A percentile compares a stretch with the other conserved stretches of the same genome.
Evolutionary conservation across 1,140 invertebrate species (phyloP).

Genomic region (Trinorchestia longiramus): DNA sequence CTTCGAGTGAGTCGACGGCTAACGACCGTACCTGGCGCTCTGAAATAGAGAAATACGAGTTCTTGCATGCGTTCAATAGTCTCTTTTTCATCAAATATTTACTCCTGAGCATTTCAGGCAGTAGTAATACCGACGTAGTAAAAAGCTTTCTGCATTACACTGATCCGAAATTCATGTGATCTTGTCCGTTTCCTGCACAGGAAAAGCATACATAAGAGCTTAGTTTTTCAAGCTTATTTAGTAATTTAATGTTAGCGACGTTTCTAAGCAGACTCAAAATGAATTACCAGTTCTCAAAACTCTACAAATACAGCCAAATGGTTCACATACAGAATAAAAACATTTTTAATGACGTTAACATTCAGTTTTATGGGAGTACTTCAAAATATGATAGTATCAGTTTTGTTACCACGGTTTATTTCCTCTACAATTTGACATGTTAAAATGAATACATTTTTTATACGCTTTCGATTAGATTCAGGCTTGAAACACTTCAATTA

Average conservation of each 20-base stretch:
- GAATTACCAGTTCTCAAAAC: not conserved
- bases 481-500: not conserved
- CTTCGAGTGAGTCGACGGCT: too few species aligned
- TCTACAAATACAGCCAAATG: too few species aligned
- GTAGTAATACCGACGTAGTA: not conserved
- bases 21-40: not conserved
- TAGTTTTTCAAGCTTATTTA: too few species aligned
- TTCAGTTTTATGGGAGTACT: too few species aligned
- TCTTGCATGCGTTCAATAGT: not conserved
- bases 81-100: not conserved
- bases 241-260: too few species aligned
- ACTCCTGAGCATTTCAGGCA: not conserved
- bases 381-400: too few species aligned
- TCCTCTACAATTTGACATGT: too few species aligned
- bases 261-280: not conserved
- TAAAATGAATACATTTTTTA: too few species aligned
- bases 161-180: not conserved
- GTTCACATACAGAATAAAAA: too few species aligned
- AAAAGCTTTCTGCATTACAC: not conserved
- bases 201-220: not conserved
- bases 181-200: not conserved
- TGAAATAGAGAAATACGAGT: not conserved
- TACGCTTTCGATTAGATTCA: not conserved
- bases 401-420: too few species aligned
- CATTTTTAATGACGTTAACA: too few species aligned